Percentiles rank a stretch among this genome's conserved stretches.
phyloP scores from a whole-genome alignment of 92 coral and sea anemone species.

The Porites cylindrica region DNA sequence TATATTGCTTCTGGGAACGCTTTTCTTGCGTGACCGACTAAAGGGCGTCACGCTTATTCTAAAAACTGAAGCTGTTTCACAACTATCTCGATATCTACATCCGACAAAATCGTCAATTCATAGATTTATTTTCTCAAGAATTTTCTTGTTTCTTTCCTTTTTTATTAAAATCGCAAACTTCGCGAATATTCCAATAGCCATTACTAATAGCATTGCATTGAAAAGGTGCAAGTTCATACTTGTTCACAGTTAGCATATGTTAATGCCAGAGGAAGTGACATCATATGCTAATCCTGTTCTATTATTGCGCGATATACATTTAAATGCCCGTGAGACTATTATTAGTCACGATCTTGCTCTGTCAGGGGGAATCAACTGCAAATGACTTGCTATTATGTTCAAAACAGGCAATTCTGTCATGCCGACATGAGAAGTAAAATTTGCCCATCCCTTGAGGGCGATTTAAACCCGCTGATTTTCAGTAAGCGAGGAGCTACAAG shows the following conservation, averaged over 20 bases:
- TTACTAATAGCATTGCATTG: neutral
- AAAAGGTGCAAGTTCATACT: conserved; percentile 30
- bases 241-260: neutral
- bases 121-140: neutral
- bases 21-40: too few species aligned
- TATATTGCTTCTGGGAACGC: too few species aligned
- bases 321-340: conserved; percentile 25
- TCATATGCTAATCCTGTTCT: conserved; percentile 54
- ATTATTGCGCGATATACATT: conserved; percentile 33
- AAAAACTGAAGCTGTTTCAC: too few species aligned
- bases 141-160: neutral
- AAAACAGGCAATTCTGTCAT: conserved; percentile 50
- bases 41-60: too few species aligned
- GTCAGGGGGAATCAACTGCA: conserved; percentile 52
- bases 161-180: neutral
- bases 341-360: conserved; percentile 23
- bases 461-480: neutral
- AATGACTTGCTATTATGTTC: conserved; percentile 42
- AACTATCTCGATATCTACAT: too few species aligned
- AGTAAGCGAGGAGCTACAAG: neutral
- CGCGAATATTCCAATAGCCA: neutral
- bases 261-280: conserved; percentile 67
- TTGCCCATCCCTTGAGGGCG: conserved; percentile 3
- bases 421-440: neutral
- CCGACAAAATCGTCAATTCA: too few species aligned